Evolutionary conservation across 2,888 invertebrate species (phyloP).

Genomic region (Leuctra nigra): DNA sequence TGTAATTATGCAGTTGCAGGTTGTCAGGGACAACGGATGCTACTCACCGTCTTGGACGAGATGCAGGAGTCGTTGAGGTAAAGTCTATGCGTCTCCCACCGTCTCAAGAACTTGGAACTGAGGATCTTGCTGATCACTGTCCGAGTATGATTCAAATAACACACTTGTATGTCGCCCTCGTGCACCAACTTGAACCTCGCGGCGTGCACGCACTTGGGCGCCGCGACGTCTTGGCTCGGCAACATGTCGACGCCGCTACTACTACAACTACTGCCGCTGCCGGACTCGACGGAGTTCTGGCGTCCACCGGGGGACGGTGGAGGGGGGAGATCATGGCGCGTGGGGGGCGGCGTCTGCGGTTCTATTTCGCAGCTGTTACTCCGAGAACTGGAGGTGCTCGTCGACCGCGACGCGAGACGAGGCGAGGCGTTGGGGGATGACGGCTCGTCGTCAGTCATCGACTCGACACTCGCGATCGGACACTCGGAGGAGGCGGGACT

Average conservation of each 20-base stretch:
- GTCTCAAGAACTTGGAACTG: constrained; percentile 65
- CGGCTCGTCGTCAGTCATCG: constrained; percentile 31
- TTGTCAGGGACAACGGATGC: no score
- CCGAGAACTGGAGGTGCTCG: constrained; percentile 10
- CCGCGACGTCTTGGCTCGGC: constrained; percentile 5
- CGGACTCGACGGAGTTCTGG: constrained; percentile 1
- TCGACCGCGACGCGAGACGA: not conserved
- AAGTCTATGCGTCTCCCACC: constrained; percentile 72
- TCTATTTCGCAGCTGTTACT: constrained; percentile 27
- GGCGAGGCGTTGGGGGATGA: constrained; percentile 19
- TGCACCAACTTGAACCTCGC: constrained; percentile 61
- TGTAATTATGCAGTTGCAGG: no score
- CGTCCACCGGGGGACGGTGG: not conserved
- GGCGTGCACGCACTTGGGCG: constrained; percentile 35
- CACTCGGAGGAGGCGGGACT: constrained; percentile 15
- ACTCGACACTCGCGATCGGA: constrained; percentile 33
- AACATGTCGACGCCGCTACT: not conserved
- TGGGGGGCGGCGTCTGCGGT: constrained; percentile 25
- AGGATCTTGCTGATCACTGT: constrained; percentile 73
- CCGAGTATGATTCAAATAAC: constrained; percentile 68
- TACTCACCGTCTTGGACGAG: constrained; percentile 63
- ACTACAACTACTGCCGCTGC: constrained; percentile 1
- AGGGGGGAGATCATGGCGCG: constrained; percentile 3
- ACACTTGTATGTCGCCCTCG: constrained; percentile 66
- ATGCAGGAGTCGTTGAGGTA: constrained; percentile 60